phyloP scores from a whole-genome alignment of 2,797 vertebrate species.

The Heliangelus exortis region DNA sequence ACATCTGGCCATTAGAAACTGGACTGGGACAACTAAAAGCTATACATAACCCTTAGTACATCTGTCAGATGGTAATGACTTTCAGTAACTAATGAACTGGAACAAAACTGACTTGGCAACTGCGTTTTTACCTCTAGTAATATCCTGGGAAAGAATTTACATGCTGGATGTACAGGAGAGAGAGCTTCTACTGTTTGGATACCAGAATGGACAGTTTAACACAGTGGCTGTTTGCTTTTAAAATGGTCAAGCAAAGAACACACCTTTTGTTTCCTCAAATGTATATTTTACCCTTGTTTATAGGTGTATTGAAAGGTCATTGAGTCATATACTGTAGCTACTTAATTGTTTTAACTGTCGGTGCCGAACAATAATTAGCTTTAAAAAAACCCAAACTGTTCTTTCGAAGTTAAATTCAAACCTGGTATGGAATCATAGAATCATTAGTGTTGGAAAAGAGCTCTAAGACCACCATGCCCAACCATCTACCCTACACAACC shows the following conservation, averaged over 20 bases:
- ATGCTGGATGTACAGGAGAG: not conserved
- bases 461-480: too few relatives aligned
- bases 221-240: not conserved
- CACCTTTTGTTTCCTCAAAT: not conserved
- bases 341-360: not conserved
- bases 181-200: not conserved
- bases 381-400: not conserved
- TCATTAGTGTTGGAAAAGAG: too few relatives aligned
- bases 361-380: not conserved
- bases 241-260: not conserved
- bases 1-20: not conserved
- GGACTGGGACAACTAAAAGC: not conserved
- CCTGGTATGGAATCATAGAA: not conserved
- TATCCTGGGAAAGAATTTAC: not conserved
- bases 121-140: not conserved
- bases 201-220: not conserved
- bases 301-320: not conserved
- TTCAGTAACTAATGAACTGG: not conserved
- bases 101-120: slow-evolving; percentile 22
- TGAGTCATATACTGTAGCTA: not conserved
- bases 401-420: not conserved
- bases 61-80: slow-evolving; percentile 15
- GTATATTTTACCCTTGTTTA: not conserved
- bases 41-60: not conserved
- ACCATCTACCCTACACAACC: too few relatives aligned